Evolutionary conservation across 1,140 invertebrate species (phyloP), one percentile per base, ranked within the genome.

Genomic region (Trinorchestia longiramus): DNA sequence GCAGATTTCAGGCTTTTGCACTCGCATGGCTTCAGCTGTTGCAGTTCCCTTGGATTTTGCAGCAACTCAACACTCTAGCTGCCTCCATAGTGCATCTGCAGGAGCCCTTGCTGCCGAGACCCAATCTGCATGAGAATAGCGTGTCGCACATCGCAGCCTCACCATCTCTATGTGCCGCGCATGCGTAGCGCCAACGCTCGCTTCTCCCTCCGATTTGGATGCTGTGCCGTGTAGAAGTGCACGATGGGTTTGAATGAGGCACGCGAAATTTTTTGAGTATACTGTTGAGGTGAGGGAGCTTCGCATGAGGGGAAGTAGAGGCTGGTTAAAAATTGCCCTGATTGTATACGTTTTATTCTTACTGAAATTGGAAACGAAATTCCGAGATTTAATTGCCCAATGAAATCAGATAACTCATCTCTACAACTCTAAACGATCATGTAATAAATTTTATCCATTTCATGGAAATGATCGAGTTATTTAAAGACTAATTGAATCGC

Each of bases 21-120:
- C 62, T 77, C 62, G 62, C 62, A 77, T 77, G 62, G 62, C 62
- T 77, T 77, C 62, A 77, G 62, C 62, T 77, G 62, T 77, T 77
- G 62, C 62, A 77, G 62, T 77, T 77, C 15, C 62, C 62, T 77
- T 77, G 62, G 62, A 77, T 77, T 77, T 77, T 77, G 62, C 62
- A 77, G 28, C 62, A 77, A 77, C 62, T 77, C 62, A 77, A 77
- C 62, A 77, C 62, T 77, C 62, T 77, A 15, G 62, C 62, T 77
- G 62, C 62, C 62, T 77, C 62, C 62, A 77, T 23, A 77, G 62
- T 77, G 62, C 62, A 77, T 77, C 62, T 77, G 62, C 62, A 77
- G 62, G 62, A 77, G 62, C 62, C 62, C 62, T 77, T 77, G 62
- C 62, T 77, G 62, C 62, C 62, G 28, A 77, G 11, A 77, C 62